These are phyloP conservation scores for Limosa lapponica DNA, from an alignment of 2,797 vertebrate species.

Conservation along the genomic window DNA sequence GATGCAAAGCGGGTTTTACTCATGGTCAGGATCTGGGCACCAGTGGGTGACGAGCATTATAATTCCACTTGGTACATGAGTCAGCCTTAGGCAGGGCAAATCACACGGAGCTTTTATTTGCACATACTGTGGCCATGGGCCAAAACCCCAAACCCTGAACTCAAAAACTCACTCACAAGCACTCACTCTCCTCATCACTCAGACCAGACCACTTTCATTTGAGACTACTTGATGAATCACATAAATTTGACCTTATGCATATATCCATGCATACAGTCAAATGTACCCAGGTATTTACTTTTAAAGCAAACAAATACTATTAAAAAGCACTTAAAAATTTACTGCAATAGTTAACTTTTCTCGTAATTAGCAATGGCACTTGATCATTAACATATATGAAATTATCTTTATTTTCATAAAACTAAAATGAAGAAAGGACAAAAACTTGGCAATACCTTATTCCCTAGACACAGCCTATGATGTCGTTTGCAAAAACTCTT, in stretches of 20 bases:
- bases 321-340: neutral
- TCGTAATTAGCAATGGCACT: neutral
- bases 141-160: neutral
- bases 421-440: neutral
- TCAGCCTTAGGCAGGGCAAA: neutral
- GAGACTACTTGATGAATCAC: neutral
- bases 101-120: neutral
- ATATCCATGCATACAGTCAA: neutral
- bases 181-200: neutral
- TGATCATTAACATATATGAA: neutral
- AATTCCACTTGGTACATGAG: neutral
- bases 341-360: neutral
- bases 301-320: neutral
- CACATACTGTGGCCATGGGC: rapidly evolving
- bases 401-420: neutral
- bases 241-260: neutral
- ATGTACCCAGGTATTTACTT: neutral
- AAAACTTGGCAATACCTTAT: neutral
- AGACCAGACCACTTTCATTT: neutral
- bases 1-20: neutral
- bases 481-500: neutral
- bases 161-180: neutral
- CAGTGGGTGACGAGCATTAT: neutral
- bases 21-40: neutral
- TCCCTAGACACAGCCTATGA: neutral